Evolutionary conservation across 2,797 vertebrate species (phyloP).

Genomic region (Ceyx erithaca): DNA sequence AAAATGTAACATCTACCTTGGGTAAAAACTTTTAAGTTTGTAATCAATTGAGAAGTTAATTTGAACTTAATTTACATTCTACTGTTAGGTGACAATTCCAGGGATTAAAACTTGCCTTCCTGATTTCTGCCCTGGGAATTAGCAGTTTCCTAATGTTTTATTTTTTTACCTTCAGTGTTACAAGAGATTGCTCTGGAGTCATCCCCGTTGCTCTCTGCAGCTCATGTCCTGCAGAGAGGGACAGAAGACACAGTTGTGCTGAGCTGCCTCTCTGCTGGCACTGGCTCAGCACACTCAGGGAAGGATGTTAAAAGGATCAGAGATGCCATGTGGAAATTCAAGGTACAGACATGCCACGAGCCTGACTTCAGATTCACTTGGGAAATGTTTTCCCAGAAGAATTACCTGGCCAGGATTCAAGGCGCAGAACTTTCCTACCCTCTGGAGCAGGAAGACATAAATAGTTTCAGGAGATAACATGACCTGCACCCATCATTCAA

Average conservation of each 20-base stretch:
- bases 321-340: not conserved
- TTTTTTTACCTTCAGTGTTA: not conserved
- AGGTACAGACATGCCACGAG: rapidly evolving
- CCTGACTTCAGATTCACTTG: not conserved
- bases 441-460: not conserved
- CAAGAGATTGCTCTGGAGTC: not conserved
- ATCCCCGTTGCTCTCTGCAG: not conserved
- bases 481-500: not conserved
- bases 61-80: not conserved
- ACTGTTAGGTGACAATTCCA: not conserved
- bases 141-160: not conserved
- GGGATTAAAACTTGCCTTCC: not conserved
- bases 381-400: not conserved
- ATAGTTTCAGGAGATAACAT: not conserved
- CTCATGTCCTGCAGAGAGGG: not conserved
- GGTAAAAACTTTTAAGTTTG: not conserved
- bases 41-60: not conserved
- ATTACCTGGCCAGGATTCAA: not conserved
- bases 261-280: not conserved
- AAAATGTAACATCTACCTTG: not conserved
- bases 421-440: not conserved
- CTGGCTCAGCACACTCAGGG: not conserved
- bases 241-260: not conserved
- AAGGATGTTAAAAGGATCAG: not conserved
- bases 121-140: not conserved